A percentile compares a stretch with the other conserved stretches of the same genome.
These are phyloP conservation scores for Chirona hameri DNA, from an alignment of 2,888 invertebrate genomes.

Conservation along the genomic window DNA sequence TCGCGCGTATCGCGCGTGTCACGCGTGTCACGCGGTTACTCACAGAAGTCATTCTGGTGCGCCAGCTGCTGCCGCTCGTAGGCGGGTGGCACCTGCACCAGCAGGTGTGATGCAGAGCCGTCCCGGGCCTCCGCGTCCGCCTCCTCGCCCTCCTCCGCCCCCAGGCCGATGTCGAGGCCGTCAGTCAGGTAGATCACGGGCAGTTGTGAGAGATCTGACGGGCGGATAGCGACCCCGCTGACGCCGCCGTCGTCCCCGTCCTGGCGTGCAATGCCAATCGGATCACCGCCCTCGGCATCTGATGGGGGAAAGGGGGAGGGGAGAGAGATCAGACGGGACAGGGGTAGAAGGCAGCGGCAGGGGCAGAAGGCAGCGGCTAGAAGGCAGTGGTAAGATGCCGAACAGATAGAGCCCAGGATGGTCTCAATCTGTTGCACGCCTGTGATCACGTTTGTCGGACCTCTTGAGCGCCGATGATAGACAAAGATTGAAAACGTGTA, in stretches of 20 bases:
- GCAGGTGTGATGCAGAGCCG: neutral
- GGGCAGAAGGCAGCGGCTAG: no score
- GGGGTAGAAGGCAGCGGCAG: no score
- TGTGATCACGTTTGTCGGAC: no score
- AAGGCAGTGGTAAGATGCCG: no score
- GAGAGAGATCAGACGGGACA: no score
- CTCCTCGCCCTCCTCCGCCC: neutral
- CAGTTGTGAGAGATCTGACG: neutral
- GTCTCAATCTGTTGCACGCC: no score
- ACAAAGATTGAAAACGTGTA: no score
- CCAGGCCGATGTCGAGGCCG: neutral
- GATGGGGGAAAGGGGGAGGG: no score
- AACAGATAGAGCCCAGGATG: no score
- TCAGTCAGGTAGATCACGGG: slow-evolving; percentile 5
- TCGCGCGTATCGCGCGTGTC: no score
- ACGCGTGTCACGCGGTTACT: neutral
- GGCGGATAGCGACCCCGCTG: neutral
- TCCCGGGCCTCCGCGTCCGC: neutral
- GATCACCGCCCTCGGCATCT: no score
- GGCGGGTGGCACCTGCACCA: neutral
- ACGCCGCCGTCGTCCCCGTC: neutral
- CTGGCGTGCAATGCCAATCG: neutral
- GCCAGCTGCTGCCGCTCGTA: neutral
- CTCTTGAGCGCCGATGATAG: no score
- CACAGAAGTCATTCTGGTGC: slow-evolving; percentile 8